Evolutionary conservation across 2,113 vertebrate genomes (phyloP).

Genomic region (Caranx ignobilis): DNA sequence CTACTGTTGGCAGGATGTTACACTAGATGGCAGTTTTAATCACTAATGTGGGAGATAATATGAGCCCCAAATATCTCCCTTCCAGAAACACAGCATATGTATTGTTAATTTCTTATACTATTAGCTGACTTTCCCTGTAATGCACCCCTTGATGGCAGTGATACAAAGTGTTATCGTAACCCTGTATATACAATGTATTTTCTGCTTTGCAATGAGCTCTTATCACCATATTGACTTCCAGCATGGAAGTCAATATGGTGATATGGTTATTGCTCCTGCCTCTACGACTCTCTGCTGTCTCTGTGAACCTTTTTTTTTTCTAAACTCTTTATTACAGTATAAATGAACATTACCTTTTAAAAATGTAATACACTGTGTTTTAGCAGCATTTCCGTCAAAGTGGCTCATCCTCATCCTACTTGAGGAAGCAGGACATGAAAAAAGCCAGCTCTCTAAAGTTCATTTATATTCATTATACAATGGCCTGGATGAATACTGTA

Average conservation of each 20-base stretch:
- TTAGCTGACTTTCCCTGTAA: not conserved
- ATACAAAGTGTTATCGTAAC: no score
- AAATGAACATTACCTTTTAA: not conserved
- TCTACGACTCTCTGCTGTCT: not conserved
- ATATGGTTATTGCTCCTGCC: not conserved
- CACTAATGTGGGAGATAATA: not conserved
- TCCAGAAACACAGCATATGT: not conserved
- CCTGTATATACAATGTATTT: no score
- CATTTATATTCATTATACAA: slow-evolving; percentile 72
- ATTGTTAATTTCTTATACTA: no score
- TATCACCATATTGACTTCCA: no score
- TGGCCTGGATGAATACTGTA: slow-evolving; percentile 50
- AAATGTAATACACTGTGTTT: slow-evolving; percentile 23
- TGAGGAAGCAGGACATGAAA: slow-evolving; percentile 41
- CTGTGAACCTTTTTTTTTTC: no score
- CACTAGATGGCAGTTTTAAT: not conserved
- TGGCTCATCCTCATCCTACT: slow-evolving; percentile 33
- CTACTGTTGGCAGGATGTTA: not conserved
- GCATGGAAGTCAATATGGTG: no score
- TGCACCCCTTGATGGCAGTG: not conserved
- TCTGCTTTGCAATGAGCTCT: not conserved
- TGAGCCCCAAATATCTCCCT: not conserved
- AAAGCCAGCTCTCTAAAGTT: slow-evolving; percentile 57
- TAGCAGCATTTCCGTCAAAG: slow-evolving; percentile 13
- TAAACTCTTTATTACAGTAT: not conserved